Conservation (phyloP, 2,888 invertebrate genomes). For the Athrips mouffetella region DNA sequence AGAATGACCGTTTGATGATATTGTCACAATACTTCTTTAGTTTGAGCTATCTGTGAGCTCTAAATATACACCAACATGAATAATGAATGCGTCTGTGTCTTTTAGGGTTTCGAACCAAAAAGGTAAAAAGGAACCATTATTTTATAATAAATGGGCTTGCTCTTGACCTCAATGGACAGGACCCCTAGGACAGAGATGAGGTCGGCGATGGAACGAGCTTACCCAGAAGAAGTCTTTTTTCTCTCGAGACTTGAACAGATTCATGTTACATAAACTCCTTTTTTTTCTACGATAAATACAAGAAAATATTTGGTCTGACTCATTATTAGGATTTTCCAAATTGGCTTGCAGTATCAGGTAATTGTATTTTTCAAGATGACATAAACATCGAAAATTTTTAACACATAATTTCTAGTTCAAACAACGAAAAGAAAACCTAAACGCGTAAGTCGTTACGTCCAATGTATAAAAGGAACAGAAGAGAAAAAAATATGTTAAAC, state of each 20-base stretch:
- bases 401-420: constrained; percentile 12
- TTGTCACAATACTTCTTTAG: background rate
- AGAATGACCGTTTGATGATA: background rate
- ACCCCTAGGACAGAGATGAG: no score
- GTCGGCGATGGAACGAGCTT: background rate
- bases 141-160: no score
- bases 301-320: background rate
- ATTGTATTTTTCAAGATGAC: background rate
- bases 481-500: constrained; percentile 71
- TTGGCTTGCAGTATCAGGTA: background rate
- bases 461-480: constrained; percentile 57
- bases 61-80: no score
- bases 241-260: no score
- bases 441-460: constrained; percentile 58
- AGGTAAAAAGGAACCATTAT: no score
- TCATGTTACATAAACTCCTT: no score
- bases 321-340: background rate
- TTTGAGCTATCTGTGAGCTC: background rate
- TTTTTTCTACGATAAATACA: background rate
- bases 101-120: no score
- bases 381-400: background rate
- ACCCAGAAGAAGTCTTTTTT: no score
- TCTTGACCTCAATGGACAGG: no score
- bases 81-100: no score
- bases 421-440: constrained; percentile 44